Evolutionary conservation across 2,113 vertebrate species (phyloP).

Genomic region (Typhlomys cinereus): DNA sequence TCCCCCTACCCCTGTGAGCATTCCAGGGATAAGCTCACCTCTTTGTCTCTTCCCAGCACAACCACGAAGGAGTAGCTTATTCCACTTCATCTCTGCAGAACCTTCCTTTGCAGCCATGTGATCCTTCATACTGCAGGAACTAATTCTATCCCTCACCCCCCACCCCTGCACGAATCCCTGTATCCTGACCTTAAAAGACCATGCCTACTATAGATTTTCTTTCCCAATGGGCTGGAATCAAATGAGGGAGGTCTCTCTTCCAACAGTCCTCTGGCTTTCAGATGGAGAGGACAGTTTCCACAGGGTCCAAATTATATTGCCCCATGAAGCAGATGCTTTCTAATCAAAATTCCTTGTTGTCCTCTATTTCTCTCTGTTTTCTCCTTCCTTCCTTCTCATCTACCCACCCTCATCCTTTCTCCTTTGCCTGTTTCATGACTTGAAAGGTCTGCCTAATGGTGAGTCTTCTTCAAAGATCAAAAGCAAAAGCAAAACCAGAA

Average conservation of each 20-base stretch:
- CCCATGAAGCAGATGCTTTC: conserved; percentile 44
- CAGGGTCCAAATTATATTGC: conserved; percentile 47
- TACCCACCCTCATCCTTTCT: background rate
- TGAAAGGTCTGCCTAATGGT: conserved; percentile 33
- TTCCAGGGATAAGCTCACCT: background rate
- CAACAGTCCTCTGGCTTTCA: background rate
- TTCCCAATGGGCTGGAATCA: conserved; percentile 27
- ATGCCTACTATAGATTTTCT: conserved; percentile 45
- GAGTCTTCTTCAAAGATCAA: conserved; percentile 65
- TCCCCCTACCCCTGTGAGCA: background rate
- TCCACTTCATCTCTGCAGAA: background rate
- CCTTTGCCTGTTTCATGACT: conserved; percentile 25
- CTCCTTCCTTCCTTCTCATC: conserved; percentile 34
- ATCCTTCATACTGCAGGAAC: background rate
- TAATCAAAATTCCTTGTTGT: conserved; percentile 52
- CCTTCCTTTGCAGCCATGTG: background rate
- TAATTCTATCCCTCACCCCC: background rate
- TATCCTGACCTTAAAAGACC: background rate
- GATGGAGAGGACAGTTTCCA: conserved; percentile 44
- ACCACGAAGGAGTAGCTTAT: background rate
- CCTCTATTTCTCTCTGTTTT: conserved; percentile 18
- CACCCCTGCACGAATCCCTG: conserved; percentile 39
- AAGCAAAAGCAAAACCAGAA: conserved; percentile 55
- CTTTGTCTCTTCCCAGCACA: background rate
- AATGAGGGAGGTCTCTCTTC: background rate